Conservation (phyloP, 1,140 invertebrate species). For the Akabosia matsudoensis region DNA sequence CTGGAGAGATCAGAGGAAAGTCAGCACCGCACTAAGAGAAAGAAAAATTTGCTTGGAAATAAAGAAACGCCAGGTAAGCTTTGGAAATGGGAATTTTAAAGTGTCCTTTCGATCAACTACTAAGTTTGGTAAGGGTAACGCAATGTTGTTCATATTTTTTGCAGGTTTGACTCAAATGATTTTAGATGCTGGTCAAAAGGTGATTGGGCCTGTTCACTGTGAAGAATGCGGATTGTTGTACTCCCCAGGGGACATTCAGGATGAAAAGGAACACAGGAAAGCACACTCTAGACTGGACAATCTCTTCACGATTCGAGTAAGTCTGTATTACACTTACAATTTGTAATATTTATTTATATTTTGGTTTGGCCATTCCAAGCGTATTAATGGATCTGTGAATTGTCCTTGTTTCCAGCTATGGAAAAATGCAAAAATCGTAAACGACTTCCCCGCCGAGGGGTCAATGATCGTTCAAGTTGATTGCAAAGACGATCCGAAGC, state of each 20-base stretch:
- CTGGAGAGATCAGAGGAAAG: too few species aligned
- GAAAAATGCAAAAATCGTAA: conserved; percentile 39
- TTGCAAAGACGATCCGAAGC: conserved; percentile 17
- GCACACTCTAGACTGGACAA: conserved; percentile 39
- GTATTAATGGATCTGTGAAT: neutral
- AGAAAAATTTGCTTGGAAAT: conserved; percentile 33
- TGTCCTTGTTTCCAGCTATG: conserved; percentile 33
- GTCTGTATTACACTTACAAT: too few species aligned
- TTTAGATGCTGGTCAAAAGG: conserved; percentile 45
- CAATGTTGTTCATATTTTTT: too few species aligned
- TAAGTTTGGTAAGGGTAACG: too few species aligned
- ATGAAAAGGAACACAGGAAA: conserved; percentile 44
- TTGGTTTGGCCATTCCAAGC: neutral
- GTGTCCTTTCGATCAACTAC: too few species aligned
- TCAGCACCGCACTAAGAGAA: neutral
- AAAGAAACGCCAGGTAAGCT: conserved; percentile 45
- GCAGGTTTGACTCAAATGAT: conserved; percentile 43
- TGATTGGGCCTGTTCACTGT: conserved; percentile 39
- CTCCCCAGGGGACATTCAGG: conserved; percentile 43
- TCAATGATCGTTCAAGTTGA: conserved; percentile 32
- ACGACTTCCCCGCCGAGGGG: conserved; percentile 33
- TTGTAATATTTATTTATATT: too few species aligned
- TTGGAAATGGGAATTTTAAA: too few species aligned
- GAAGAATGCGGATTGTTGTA: conserved; percentile 42
- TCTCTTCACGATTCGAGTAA: conserved; percentile 39